A percentile compares a stretch with the other conserved stretches of the same genome.
Evolutionary conservation across 2,113 vertebrate genomes (phyloP).

Genomic region (Suricata suricatta): DNA sequence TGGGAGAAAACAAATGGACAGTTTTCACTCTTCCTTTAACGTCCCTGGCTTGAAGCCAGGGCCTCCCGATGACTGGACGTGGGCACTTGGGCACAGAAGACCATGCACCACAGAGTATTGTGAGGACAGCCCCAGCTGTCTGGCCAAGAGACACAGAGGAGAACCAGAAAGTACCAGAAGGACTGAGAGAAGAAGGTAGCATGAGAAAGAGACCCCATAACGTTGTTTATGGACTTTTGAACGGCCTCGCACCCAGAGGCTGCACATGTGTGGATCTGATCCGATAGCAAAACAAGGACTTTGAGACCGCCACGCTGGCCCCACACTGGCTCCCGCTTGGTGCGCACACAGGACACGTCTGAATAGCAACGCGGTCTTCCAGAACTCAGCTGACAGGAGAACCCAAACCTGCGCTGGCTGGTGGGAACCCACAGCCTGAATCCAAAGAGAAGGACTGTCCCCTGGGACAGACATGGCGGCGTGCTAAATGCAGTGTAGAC

Average conservation of each 20-base stretch:
- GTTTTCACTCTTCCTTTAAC: background rate
- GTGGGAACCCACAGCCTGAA: too few species aligned
- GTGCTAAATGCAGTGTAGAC: too few species aligned
- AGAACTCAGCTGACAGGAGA: background rate
- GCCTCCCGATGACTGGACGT: background rate
- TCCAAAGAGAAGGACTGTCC: too few species aligned
- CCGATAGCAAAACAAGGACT: background rate
- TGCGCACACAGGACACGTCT: too few species aligned
- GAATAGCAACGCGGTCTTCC: too few species aligned
- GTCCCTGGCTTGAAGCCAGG: background rate
- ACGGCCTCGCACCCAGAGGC: background rate
- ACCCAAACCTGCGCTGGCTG: too few species aligned
- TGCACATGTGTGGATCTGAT: background rate
- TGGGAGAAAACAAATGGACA: background rate
- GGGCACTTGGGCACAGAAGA: background rate
- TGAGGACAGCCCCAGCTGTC: background rate
- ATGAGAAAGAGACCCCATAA: too few species aligned
- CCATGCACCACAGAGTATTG: background rate
- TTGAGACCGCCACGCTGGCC: background rate
- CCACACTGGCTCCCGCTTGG: background rate
- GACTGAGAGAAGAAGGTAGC: too few species aligned
- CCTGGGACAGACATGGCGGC: too few species aligned
- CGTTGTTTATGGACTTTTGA: too few species aligned
- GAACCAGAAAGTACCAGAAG: too few species aligned
- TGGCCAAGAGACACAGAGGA: background rate